Evolutionary conservation across 2,113 vertebrate species (phyloP), one percentile per base, ranked within the genome.

Genomic region (Vicugna pacos): DNA sequence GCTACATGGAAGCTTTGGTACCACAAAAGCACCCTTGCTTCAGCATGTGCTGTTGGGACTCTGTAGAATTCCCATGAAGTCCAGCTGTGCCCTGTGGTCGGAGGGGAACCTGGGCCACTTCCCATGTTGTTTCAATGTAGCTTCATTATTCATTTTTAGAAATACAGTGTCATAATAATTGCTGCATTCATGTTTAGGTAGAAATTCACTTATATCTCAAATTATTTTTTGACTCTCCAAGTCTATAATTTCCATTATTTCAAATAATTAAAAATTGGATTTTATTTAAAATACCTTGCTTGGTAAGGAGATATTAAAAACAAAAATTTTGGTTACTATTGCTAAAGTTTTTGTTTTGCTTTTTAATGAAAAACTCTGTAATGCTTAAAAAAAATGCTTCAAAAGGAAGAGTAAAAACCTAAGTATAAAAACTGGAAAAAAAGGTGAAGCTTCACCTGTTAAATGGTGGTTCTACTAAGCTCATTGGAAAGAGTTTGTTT

Each of bases 141-240:
- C 79, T 89, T 95, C 72, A 15, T 84, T 73, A 60, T 75, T 95
- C 54, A 54, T 93, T 76, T 46, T 46, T 91, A 81, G 50, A 80
- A 96, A 65, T 35, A 54, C 92, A 77, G n/a, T 64, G 46, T 85
- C 10, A 11, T 48, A 58, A n/a, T 1, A 80, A 24, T 86, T 91
- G 22, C 16, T 65, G 11, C 70, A 60, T 52, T 83, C 14, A 19
- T 85, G 8, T 64, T 88, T 73, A 76, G 9, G n/a, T 93, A 38
- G 60, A 92, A 80, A 81, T 89, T 62, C 60, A 89, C 30, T 81
- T 91, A 91, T 81, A 56, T 84, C 11, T 42, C 58, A 84, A 50
- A 19, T 79, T 81, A 42, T 79, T 77, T 94, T 35, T 91, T 77
- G 19, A 96, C 8, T 91, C 4, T 80, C 14, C 46, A 81, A 60